Base-by-base conservation (phyloP, 2,888 invertebrate genomes). In the Calliphora vomitoria region DNA sequence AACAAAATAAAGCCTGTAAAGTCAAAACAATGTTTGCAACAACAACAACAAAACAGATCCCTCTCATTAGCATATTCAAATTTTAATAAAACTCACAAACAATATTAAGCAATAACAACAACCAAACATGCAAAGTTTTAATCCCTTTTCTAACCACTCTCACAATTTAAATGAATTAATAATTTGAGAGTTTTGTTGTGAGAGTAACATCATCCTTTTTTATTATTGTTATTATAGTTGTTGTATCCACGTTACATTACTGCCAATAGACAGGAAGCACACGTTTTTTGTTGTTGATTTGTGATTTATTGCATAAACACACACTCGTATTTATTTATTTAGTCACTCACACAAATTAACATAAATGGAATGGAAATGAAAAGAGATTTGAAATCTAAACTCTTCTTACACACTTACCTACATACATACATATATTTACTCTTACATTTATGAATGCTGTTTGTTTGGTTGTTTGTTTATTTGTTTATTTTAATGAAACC, bases 251-350 rank as follows among this genome's bases (percentile, higher is more conserved):
- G 76, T 76, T 71, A 31, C 50, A 75, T 74, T 68, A 18, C n/a
- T 50, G 64, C 18, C 25, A 64, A 85, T 71, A 88, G 93, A 91
- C 93, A 92, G 92, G 91, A 92, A 93, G 91, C 93, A 93, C 93
- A 93, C 93, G 93, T 89, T 92, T 85, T 85, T 58, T 75, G 69
- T 75, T 76, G 82, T 74, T 82, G 72, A 64, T 81, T 75, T 64
- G 41, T 90, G 89, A 90, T 90, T 90, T 90, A 90, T 90, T 50
- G 81, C 78, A 71, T 69, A 20, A 62, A 76, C 53, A 62, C 69
- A 69, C 69, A 58, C 60, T 41, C 71, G 91, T 91, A 41, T 31
- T 10, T 13, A 41, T 31, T 10, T 13, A 62, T 13, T 11, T 31
- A 68, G 89, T 55, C 1, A n/a, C 44, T 68, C 88, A 89, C 86